A percentile compares a stretch with the other conserved stretches of the same genome.
phyloP scores from a whole-genome alignment of 2,797 vertebrate species.

The Pristis pectinata region DNA sequence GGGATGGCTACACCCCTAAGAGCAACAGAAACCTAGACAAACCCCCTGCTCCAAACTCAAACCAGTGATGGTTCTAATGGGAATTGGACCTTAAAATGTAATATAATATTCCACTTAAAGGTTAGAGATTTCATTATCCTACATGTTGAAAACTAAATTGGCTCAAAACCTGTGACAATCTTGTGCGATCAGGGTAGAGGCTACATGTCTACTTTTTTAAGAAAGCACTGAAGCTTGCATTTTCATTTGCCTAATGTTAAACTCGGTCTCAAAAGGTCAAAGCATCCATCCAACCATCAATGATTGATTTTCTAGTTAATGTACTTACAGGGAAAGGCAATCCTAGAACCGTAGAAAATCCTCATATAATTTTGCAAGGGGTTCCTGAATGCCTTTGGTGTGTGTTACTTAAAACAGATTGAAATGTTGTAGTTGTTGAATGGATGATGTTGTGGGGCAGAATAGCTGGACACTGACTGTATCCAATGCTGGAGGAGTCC shows the following conservation, averaged over 20 bases:
- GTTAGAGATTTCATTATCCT: background rate
- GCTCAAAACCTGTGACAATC: background rate
- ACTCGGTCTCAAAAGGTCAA: background rate
- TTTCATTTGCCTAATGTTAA: background rate
- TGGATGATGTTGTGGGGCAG: background rate
- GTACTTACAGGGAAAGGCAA: background rate
- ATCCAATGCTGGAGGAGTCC: background rate
- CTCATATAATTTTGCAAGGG: background rate
- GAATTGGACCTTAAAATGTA: background rate
- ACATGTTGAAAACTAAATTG: background rate
- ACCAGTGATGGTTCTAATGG: background rate
- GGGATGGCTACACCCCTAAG: background rate
- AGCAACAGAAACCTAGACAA: background rate
- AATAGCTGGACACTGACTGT: background rate
- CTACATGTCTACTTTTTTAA: no score
- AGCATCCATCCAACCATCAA: background rate
- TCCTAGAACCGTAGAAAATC: no score
- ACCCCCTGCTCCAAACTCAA: background rate
- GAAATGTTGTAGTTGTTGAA: background rate
- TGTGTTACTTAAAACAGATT: background rate
- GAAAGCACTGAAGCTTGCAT: background rate
- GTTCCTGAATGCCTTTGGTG: background rate
- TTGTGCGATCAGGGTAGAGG: background rate
- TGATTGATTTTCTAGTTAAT: background rate
- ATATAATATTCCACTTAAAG: background rate